These are phyloP conservation scores for Cancer borealis DNA, from an alignment of 2,888 invertebrate species.

Conservation along the genomic window DNA sequence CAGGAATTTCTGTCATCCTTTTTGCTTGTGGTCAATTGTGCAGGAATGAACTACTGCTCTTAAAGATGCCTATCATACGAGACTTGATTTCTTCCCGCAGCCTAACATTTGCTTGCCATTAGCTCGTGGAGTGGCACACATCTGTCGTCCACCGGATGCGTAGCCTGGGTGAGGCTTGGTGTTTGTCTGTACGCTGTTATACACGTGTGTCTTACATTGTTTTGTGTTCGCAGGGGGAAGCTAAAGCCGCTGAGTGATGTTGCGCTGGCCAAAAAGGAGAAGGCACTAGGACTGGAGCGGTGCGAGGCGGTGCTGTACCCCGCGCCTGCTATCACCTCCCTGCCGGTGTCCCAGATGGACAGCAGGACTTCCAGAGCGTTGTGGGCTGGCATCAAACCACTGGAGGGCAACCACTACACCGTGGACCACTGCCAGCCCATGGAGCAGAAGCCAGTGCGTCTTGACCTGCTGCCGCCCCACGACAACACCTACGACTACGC, in stretches of 20 bases:
- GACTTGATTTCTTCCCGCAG: neutral
- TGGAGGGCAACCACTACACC: constrained; percentile 78
- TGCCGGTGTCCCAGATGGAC: constrained; percentile 61
- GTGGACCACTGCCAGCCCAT: constrained; percentile 78
- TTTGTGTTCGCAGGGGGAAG: constrained; percentile 73
- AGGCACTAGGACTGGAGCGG: constrained; percentile 82
- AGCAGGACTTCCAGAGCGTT: constrained; percentile 83
- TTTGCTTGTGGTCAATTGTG: neutral
- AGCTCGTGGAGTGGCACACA: neutral
- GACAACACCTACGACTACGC: constrained; percentile 76
- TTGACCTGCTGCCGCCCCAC: constrained; percentile 75
- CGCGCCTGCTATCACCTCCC: constrained; percentile 81
- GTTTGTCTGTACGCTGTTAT: neutral
- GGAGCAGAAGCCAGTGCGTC: constrained; percentile 77
- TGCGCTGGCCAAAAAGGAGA: constrained; percentile 78
- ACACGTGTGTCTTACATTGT: neutral
- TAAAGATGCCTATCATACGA: neutral
- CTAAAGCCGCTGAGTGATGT: constrained; percentile 77
- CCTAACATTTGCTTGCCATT: constrained; percentile 25
- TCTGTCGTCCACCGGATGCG: neutral
- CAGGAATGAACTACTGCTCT: neutral
- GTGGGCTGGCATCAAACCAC: constrained; percentile 87
- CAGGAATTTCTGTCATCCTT: neutral
- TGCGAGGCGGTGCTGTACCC: constrained; percentile 84
- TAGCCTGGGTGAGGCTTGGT: neutral